Evolutionary conservation across 2,113 vertebrate genomes (phyloP).

Genomic region (Ranitomeya imitator): DNA sequence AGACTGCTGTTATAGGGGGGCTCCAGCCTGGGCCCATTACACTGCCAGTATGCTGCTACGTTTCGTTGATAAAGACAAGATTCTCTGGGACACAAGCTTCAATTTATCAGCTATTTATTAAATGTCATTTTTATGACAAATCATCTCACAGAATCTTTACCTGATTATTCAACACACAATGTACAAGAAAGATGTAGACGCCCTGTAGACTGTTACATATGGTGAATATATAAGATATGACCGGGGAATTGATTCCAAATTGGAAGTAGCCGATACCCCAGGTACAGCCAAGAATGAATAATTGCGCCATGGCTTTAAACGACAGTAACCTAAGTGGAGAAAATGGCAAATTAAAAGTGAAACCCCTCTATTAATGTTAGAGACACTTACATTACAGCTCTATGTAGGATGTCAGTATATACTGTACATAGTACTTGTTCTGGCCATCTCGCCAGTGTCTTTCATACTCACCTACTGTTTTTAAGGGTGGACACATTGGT

Average conservation of each 20-base stretch:
- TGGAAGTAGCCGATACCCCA: conserved; percentile 70
- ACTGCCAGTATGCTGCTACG: background rate
- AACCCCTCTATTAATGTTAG: no score
- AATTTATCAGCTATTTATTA: background rate
- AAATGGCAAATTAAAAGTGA: background rate
- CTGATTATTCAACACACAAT: conserved; percentile 69
- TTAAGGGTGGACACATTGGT: conserved; percentile 67
- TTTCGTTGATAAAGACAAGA: background rate
- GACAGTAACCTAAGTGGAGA: conserved; percentile 62
- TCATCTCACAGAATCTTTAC: conserved; percentile 41
- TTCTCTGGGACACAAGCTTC: background rate
- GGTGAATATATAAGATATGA: conserved; percentile 69
- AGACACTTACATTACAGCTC: no score
- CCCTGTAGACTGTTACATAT: conserved; percentile 70
- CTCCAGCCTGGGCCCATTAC: background rate
- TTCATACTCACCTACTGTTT: conserved; percentile 63
- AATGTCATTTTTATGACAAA: background rate
- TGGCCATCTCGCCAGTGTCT: background rate
- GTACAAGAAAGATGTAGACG: conserved; percentile 68
- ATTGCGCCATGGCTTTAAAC: conserved; percentile 68
- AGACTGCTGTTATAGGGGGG: no score
- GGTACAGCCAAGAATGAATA: conserved; percentile 68
- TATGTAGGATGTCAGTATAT: background rate
- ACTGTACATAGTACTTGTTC: no score
- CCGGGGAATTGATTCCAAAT: conserved; percentile 35